Evolutionary conservation across 1,140 invertebrate genomes (phyloP), one percentile per base, ranked within the genome.

Genomic region (Listronotus oregonensis): DNA sequence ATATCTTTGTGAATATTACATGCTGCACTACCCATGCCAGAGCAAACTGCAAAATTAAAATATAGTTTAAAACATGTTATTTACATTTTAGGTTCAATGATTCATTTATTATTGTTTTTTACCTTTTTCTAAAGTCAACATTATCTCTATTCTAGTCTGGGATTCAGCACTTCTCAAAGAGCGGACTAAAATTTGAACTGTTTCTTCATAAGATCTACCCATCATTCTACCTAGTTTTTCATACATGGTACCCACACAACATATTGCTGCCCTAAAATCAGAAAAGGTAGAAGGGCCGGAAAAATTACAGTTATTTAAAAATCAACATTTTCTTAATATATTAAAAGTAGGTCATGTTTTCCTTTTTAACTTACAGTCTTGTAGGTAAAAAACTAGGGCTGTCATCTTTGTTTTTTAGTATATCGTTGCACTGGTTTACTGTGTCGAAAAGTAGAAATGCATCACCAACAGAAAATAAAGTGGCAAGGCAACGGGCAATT

Each of bases 201-300:
- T 98, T 77, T 99, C 97, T 78, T 99, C 97, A 78, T 98, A 99
- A 0, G 95, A 97, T 67, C 96, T 84, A 0, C 97, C 97, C 89
- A 98, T 98, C 95, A 99, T 98, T 67, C 97, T 82, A 1, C 97
- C 97, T 9, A 99, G 82, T 79, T 94, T 96, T 79, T 98, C 94
- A 81, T 99, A 99, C 94, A 99, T 97, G 58, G 89, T 91, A 17
- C 96, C 97, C 46, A 99, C 86, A 76, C 95, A 97, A 62, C 93
- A 92, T 68, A 99, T 93, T n/a, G 97, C 96, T 77, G 95, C 94
- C 64, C 96, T 98, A 78, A 66, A 82, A 80, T 21, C 44, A 67
- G 44, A 44, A 27, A 60, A n/a, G n/a, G n/a, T n/a, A n/a, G n/a
- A n/a, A n/a, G n/a, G n/a, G n/a, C n/a, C n/a, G n/a, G n/a, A n/a